Percentiles rank a stretch among this genome's conserved stretches.
These are phyloP conservation scores for Typhlichthys subterraneus DNA, from an alignment of 2,797 vertebrate genomes.

Conservation along the genomic window DNA sequence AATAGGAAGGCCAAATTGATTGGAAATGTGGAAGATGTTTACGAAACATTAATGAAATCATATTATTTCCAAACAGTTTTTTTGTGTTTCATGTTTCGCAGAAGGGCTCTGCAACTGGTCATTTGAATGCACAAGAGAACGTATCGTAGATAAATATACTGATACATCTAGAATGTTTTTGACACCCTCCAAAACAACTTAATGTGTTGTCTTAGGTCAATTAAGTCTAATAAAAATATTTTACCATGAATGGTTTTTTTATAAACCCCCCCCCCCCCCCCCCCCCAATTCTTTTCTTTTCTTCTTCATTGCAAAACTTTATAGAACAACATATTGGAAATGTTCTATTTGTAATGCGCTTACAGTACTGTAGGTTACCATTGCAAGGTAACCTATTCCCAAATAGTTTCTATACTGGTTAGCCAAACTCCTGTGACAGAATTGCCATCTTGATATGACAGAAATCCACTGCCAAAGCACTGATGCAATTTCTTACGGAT, in stretches of 20 bases:
- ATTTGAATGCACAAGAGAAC: conserved; percentile 37
- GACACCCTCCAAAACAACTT: conserved; percentile 24
- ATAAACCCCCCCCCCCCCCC: background rate
- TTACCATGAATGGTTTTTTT: conserved; percentile 33
- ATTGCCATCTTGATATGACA: conserved; percentile 23
- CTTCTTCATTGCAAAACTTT: background rate
- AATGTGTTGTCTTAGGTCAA: conserved; percentile 51
- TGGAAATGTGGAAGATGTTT: conserved; percentile 25
- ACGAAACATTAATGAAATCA: conserved; percentile 22
- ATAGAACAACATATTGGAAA: background rate
- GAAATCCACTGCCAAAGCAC: conserved; percentile 35
- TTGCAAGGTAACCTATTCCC: too few relatives aligned
- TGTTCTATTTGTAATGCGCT: background rate
- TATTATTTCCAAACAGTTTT: conserved; percentile 17
- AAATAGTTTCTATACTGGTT: too few relatives aligned
- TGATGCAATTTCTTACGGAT: conserved; percentile 9
- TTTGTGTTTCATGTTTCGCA: conserved; percentile 38
- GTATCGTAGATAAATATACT: conserved; percentile 35
- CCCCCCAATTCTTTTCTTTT: background rate
- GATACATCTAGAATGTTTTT: conserved; percentile 18
- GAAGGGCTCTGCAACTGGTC: conserved; percentile 20
- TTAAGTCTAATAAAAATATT: conserved; percentile 67
- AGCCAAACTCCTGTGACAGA: conserved; percentile 5
- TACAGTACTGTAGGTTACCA: background rate
- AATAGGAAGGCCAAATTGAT: conserved; percentile 53